Evolutionary conservation across 2,888 invertebrate genomes (phyloP), one percentile per base, ranked within the genome.

Genomic region (Disparrhopalites patrizii): DNA sequence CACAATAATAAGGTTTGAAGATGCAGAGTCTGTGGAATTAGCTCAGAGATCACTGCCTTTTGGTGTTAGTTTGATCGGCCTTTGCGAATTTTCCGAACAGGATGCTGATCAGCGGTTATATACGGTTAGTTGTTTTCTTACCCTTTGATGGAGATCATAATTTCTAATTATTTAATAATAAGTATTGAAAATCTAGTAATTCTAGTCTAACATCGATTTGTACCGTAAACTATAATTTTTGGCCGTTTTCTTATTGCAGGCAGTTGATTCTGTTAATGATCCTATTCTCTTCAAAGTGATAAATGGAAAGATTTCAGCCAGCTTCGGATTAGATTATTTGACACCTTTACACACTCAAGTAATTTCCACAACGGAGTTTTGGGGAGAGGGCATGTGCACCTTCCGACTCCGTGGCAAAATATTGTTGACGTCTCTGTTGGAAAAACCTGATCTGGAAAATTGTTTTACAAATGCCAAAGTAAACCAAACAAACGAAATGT

Each of bases 381-480:
- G 73, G 75, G 68, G 69, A 25, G 70, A 73, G 8, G 61, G 54
- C 15, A 68, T 71, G 1, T 69, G 68, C 50, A 75, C 75, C 68
- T 75, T 75, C 70, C 71, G 71, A 27, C 56, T 75, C 30, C 66
- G 66, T 43, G 75, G 75, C n/a, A 70, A 70, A 31, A 67, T 75
- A 36, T 64, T 73, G 13, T 43, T 75, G 20, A 65, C 71, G 20
- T 71, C 71, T 51, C 47, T 71, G 51, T 61, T 75, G 23, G 75
- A 75, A 62, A 54, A 60, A 33, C 75, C 73, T 15, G 75, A 73
- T 28, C 54, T 75, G 1, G 62, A 62, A 36, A 67, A 70, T 13
- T 71, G 72, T 43, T 75, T 75, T 60, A 63, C 62, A 7, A 57
- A 57, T 8, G 72, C 73, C 13, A 70, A 70, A 67, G 75, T 71